A percentile compares a stretch with the other conserved stretches of the same genome.
Evolutionary conservation across 1,140 invertebrate species (phyloP).

Genomic region (Bradynema listronoti): DNA sequence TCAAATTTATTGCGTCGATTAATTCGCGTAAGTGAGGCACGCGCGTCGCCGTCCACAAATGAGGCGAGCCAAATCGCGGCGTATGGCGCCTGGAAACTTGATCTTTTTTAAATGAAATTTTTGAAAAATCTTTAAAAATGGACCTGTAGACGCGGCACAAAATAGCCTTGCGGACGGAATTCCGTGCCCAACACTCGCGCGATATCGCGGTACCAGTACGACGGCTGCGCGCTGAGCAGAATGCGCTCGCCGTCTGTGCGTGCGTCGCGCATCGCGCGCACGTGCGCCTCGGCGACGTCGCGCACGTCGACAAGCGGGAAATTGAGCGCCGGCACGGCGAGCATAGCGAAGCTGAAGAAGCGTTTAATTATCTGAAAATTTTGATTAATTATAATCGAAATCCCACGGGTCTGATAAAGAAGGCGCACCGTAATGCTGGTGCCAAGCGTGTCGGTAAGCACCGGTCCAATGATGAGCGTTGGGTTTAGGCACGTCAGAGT

Average conservation of each 20-base stretch:
- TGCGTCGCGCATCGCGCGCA: slow-evolving; percentile 61
- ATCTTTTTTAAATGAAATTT: too few species aligned
- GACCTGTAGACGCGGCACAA: slow-evolving; percentile 56
- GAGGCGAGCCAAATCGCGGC: slow-evolving; percentile 60
- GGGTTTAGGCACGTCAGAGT: slow-evolving; percentile 64
- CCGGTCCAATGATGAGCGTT: slow-evolving; percentile 62
- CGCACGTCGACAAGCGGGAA: slow-evolving; percentile 63
- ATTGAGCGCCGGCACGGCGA: slow-evolving; percentile 61
- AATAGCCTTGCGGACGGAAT: slow-evolving; percentile 58
- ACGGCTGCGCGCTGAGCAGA: slow-evolving; percentile 57
- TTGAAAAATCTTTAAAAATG: too few species aligned
- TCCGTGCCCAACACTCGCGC: slow-evolving; percentile 59
- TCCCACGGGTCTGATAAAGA: slow-evolving; percentile 3
- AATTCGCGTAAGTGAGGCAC: slow-evolving; percentile 60
- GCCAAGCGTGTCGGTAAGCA: slow-evolving; percentile 59
- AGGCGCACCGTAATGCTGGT: slow-evolving; percentile 59
- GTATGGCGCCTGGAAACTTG: slow-evolving; percentile 61
- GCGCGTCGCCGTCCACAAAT: slow-evolving; percentile 60
- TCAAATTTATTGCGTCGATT: slow-evolving; percentile 61
- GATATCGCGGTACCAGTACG: slow-evolving; percentile 60
- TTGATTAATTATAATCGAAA: slow-evolving; percentile 16
- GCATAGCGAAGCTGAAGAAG: slow-evolving; percentile 60
- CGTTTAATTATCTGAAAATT: slow-evolving; percentile 58
- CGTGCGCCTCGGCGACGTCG: slow-evolving; percentile 64
- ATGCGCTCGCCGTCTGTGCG: slow-evolving; percentile 61